Conservation (phyloP, 2,797 vertebrate species). For the Tenualosa thibaudeaui region DNA sequence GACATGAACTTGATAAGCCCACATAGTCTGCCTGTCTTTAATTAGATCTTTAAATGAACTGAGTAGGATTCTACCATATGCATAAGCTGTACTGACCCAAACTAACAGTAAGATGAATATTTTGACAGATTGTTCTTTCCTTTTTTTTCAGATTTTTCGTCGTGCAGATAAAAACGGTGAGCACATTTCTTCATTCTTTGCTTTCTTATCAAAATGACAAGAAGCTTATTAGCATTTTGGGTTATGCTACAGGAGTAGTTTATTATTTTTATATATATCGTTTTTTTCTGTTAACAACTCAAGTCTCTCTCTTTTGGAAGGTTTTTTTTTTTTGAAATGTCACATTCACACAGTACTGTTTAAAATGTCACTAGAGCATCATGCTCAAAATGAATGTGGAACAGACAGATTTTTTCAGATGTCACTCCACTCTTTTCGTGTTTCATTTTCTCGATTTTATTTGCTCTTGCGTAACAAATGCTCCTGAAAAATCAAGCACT, state of each 20-base stretch:
- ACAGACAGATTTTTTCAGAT: neutral
- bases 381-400: neutral
- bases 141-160: slow-evolving; percentile 88
- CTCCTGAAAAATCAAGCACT: neutral
- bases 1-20: neutral
- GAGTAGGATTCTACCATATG: neutral
- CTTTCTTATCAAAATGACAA: neutral
- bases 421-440: neutral
- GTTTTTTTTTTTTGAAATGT: neutral
- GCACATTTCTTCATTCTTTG: slow-evolving; percentile 46
- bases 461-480: neutral
- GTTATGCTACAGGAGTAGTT: neutral
- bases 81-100: neutral
- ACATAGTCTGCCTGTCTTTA: neutral
- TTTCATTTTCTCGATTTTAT: neutral
- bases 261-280: neutral
- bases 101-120: neutral
- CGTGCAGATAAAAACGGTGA: slow-evolving; percentile 97
- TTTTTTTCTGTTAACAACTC: neutral
- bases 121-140: slow-evolving; percentile 13
- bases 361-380: neutral
- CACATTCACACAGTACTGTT: neutral
- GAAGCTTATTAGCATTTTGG: neutral
- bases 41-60: neutral
- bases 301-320: neutral